These are phyloP conservation scores for Desoria tigrina DNA, from an alignment of 2,888 invertebrate species.

Conservation along the genomic window DNA sequence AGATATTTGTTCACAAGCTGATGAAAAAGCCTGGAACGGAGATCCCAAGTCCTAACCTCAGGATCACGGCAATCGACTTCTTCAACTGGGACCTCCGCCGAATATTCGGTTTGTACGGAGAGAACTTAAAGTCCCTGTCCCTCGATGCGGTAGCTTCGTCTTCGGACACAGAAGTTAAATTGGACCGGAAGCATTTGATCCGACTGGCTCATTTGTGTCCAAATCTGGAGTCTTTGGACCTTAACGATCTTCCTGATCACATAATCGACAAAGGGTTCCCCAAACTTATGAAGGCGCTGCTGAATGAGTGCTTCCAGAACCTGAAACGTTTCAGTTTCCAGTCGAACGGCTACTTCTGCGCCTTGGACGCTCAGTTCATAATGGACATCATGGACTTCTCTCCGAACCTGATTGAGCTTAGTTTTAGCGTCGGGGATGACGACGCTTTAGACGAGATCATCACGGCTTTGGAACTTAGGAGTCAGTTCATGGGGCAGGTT, in stretches of 20 bases:
- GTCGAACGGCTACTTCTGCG: neutral
- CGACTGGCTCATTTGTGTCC: neutral
- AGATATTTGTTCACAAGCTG: neutral
- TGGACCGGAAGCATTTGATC: neutral
- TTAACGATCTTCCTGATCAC: neutral
- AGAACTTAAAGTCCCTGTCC: neutral
- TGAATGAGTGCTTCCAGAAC: neutral
- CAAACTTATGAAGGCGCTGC: neutral
- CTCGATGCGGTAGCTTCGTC: slow-evolving; percentile 1
- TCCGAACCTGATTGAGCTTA: slow-evolving; percentile 6
- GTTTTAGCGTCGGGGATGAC: slow-evolving; percentile 16
- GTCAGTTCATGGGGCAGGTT: neutral
- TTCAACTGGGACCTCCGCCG: neutral
- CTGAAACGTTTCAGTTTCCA: neutral
- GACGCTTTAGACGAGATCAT: slow-evolving; percentile 18
- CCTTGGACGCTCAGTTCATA: slow-evolving; percentile 2
- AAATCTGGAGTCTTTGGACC: neutral
- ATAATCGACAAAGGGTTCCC: slow-evolving; percentile 4
- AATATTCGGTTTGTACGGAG: neutral
- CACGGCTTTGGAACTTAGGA: slow-evolving; percentile 3
- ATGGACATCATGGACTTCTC: slow-evolving; percentile 8
- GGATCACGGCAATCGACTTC: neutral
- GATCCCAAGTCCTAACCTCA: neutral
- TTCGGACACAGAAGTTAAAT: neutral
- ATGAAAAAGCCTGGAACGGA: neutral